Evolutionary conservation across 2,113 vertebrate genomes (phyloP).

Genomic region (Chaetops frenatus): DNA sequence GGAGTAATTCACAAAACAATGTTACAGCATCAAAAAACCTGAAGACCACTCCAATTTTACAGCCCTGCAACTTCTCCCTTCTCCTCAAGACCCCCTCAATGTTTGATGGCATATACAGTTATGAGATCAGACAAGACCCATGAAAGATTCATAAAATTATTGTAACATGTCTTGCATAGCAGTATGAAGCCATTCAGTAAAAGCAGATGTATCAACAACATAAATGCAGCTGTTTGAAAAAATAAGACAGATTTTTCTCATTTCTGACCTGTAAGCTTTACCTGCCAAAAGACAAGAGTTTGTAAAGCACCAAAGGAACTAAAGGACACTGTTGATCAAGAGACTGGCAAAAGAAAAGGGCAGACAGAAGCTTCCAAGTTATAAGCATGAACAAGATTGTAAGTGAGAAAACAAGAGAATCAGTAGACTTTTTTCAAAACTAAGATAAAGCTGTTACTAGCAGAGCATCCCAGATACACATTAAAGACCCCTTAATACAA

Average conservation of each 20-base stretch:
- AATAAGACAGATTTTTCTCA: background rate
- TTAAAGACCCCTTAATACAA: background rate
- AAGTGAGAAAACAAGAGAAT: background rate
- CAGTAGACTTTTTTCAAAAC: background rate
- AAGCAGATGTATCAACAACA: background rate
- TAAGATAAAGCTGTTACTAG: background rate
- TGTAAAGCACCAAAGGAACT: background rate
- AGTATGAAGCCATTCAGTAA: background rate
- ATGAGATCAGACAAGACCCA: background rate
- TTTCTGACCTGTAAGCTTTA: background rate
- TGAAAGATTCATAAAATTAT: background rate
- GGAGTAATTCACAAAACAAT: background rate
- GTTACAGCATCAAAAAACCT: background rate
- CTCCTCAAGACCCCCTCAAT: background rate
- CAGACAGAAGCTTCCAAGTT: background rate
- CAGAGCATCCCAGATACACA: background rate
- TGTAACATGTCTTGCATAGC: background rate
- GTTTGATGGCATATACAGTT: background rate
- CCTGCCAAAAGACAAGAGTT: background rate
- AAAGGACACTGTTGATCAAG: background rate
- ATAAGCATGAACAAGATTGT: background rate
- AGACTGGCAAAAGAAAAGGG: background rate
- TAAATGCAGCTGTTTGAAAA: background rate
- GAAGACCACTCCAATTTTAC: background rate
- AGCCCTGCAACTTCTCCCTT: background rate